These are phyloP conservation scores for Sprattus sprattus DNA, from an alignment of 2,113 vertebrate species.

Conservation along the genomic window DNA sequence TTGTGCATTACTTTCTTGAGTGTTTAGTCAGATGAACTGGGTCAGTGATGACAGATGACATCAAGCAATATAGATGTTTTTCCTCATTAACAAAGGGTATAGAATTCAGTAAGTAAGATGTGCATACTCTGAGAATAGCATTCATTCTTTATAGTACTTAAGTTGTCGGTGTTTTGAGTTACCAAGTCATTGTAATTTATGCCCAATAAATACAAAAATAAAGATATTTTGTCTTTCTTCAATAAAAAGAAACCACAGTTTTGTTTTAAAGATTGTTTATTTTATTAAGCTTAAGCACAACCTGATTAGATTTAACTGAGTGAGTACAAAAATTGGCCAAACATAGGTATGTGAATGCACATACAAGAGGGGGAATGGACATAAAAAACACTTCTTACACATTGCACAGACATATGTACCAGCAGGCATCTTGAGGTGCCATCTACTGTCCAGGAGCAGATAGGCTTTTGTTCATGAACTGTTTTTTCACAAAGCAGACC, in stretches of 20 bases:
- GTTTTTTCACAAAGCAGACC: constrained; percentile 98
- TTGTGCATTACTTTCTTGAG: not conserved
- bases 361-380: constrained; percentile 17
- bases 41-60: not conserved
- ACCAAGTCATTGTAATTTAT: not conserved
- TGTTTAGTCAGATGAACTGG: not conserved
- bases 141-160: not conserved
- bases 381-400: constrained; percentile 32
- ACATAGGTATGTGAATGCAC: constrained; percentile 21
- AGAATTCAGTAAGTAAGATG: not conserved
- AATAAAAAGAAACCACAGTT: not conserved
- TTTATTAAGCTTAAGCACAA: constrained; percentile 34
- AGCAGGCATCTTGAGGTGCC: constrained; percentile 15
- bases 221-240: not conserved
- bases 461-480: constrained; percentile 99
- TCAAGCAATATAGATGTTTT: not conserved
- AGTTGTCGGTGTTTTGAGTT: not conserved
- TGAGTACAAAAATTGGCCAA: constrained; percentile 35
- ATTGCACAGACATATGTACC: constrained; percentile 45
- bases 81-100: not conserved
- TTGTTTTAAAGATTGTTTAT: constrained; percentile 41
- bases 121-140: not conserved
- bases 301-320: constrained; percentile 28
- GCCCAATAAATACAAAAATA: constrained; percentile 14
- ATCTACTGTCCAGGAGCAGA: constrained; percentile 91